These are phyloP conservation scores for Loripinus fragilis DNA, from an alignment of 2,888 invertebrate species.

Conservation along the genomic window DNA sequence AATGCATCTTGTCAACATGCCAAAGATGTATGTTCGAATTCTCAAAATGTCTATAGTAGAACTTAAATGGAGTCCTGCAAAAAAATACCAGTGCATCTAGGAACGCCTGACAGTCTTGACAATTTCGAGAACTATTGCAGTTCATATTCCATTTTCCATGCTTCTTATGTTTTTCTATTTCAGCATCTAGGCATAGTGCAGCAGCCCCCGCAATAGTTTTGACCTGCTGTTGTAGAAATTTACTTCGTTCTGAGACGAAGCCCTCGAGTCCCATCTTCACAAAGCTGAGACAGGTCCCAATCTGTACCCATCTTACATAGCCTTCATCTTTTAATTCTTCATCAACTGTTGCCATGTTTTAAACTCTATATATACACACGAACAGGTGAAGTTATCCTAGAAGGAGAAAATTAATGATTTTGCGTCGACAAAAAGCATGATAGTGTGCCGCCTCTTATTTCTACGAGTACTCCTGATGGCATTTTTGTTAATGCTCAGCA, in stretches of 20 bases:
- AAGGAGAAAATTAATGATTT: too few relatives aligned
- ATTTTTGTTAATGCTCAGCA: too few relatives aligned
- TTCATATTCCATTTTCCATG: neutral
- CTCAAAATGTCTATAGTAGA: neutral
- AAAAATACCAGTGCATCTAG: neutral
- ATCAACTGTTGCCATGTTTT: too few relatives aligned
- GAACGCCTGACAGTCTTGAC: neutral
- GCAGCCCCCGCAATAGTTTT: neutral
- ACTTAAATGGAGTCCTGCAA: neutral
- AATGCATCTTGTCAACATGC: neutral
- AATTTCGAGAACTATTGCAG: neutral
- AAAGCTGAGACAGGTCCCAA: neutral
- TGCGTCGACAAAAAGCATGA: too few relatives aligned
- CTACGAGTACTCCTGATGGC: too few relatives aligned
- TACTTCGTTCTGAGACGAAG: neutral
- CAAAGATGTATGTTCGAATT: neutral
- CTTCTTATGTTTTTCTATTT: neutral
- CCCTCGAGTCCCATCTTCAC: neutral
- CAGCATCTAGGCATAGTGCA: neutral
- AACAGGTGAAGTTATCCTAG: too few relatives aligned
- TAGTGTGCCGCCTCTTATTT: too few relatives aligned
- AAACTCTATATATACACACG: too few relatives aligned
- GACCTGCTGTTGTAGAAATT: neutral
- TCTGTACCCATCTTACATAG: constrained; percentile 3
- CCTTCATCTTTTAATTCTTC: neutral